These are phyloP conservation scores for Melitaea cinxia DNA, from an alignment of 1,140 invertebrate species.

Conservation along the genomic window DNA sequence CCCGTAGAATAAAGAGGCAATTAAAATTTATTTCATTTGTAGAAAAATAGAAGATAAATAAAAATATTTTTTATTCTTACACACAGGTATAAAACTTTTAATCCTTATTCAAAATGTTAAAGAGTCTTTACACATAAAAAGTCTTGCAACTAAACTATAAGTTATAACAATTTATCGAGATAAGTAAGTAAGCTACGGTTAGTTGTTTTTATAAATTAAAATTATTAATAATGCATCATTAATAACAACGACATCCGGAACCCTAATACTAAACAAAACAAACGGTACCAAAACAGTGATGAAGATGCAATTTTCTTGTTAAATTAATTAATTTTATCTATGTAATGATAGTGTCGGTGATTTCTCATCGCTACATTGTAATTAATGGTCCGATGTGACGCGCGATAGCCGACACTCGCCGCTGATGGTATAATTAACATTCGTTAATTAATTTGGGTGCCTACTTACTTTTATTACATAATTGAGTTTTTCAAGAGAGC, in stretches of 20 bases:
- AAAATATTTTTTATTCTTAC: no score
- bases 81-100: no score
- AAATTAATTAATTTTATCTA: slow-evolving; percentile 57
- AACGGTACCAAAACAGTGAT: not conserved
- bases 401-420: slow-evolving; percentile 59
- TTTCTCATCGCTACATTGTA: slow-evolving; percentile 65
- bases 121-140: no score
- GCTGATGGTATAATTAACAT: slow-evolving; percentile 75
- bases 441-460: slow-evolving; percentile 43
- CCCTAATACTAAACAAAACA: slow-evolving; percentile 7
- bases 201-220: no score
- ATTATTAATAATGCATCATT: not conserved
- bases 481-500: slow-evolving; percentile 46
- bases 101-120: no score
- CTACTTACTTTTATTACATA: slow-evolving; percentile 63
- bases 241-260: not conserved
- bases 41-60: no score
- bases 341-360: slow-evolving; percentile 67
- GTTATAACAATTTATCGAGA: no score
- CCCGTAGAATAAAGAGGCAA: no score
- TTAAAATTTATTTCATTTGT: no score
- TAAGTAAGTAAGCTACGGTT: no score
- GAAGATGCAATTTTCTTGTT: slow-evolving; percentile 36
- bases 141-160: no score
- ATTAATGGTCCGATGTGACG: slow-evolving; percentile 73